phyloP scores from a whole-genome alignment of 30 jellyfish, hydroid and myxozoan genomes.

The Rhopilema esculentum region DNA sequence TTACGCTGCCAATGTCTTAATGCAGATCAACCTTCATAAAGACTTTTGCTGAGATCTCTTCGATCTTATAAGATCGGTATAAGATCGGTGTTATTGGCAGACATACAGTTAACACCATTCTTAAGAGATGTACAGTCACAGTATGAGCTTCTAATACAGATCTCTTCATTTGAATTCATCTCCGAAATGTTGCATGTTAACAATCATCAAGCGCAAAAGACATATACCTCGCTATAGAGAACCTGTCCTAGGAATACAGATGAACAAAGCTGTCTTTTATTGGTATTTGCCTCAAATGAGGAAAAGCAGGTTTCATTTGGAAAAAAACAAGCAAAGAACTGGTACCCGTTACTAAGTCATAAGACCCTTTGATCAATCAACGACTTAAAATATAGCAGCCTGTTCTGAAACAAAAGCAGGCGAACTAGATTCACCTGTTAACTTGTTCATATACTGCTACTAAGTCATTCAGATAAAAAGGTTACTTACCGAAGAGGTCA shows the following conservation, averaged over 20 bases:
- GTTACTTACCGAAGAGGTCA: conserved; percentile 33
- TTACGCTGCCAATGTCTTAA: no score
- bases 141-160: no score
- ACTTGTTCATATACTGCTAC: conserved; percentile 64
- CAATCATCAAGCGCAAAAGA: neutral
- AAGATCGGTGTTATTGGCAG: no score
- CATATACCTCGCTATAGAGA: neutral
- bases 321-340: conserved; percentile 69
- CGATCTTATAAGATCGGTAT: no score
- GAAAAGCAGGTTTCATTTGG: conserved; percentile 31
- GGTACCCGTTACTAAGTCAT: conserved; percentile 73
- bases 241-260: neutral
- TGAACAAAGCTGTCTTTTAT: conserved; percentile 1
- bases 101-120: no score
- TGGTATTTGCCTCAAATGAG: conserved; percentile 1
- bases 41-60: no score
- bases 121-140: no score
- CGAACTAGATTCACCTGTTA: conserved; percentile 63
- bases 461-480: neutral
- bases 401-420: conserved; percentile 60
- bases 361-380: conserved; percentile 77
- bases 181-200: no score
- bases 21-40: no score
- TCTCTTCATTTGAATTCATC: no score
- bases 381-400: conserved; percentile 39